Evolutionary conservation across 1,140 invertebrate species (phyloP).

Genomic region (Caenorhabditis brenneri): DNA sequence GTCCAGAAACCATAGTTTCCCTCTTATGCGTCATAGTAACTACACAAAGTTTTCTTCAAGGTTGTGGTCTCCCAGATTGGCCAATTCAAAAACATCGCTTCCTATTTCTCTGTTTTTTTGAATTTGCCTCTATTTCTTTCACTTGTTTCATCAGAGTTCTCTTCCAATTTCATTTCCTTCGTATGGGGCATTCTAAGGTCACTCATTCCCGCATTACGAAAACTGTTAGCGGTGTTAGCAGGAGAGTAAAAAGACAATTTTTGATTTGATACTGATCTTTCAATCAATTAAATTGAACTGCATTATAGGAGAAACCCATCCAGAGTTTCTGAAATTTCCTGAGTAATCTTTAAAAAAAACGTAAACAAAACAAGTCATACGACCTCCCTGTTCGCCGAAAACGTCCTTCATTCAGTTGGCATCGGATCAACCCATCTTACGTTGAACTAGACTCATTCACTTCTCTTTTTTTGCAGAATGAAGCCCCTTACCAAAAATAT

Average conservation of each 20-base stretch:
- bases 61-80: not conserved
- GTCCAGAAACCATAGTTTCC: too few relatives aligned
- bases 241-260: not conserved
- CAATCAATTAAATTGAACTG: not conserved
- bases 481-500: slow-evolving; percentile 8
- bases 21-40: not conserved
- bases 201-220: not conserved
- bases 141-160: not conserved
- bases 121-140: not conserved
- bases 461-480: not conserved
- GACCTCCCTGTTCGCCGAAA: slow-evolving; percentile 1
- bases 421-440: not conserved
- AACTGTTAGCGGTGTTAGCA: too few relatives aligned
- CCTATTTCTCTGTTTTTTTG: not conserved
- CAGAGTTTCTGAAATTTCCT: not conserved
- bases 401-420: slow-evolving; percentile 19
- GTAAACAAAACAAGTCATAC: slow-evolving; percentile 2
- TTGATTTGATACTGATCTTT: not conserved
- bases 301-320: not conserved
- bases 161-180: not conserved
- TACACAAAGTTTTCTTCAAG: slow-evolving; percentile 4
- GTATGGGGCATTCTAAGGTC: not conserved
- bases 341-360: not conserved
- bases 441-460: not conserved
- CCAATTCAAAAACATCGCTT: not conserved